A percentile compares a stretch with the other conserved stretches of the same genome.
Evolutionary conservation across 2,888 invertebrate genomes (phyloP).

Genomic region (Callyntrura guangdongensis): DNA sequence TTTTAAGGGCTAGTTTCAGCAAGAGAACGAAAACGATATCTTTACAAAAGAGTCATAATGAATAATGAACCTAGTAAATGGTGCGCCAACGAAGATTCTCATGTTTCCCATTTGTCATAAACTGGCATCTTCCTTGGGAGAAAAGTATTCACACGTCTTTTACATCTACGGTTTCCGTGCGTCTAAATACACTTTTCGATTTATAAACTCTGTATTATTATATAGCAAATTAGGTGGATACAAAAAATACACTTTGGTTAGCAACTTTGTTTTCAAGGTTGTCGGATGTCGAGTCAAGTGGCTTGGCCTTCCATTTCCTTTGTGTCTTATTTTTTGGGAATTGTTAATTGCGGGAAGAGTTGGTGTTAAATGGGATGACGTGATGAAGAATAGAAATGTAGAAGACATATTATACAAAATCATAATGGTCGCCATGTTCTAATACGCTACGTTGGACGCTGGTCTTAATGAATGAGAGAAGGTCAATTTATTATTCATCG

Average conservation of each 20-base stretch:
- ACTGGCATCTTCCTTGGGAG: too few relatives aligned
- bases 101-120: slow-evolving; percentile 47
- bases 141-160: too few relatives aligned
- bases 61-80: slow-evolving; percentile 51
- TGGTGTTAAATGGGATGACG: slow-evolving; percentile 59
- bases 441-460: not conserved
- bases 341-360: slow-evolving; percentile 68
- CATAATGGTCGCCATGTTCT: too few relatives aligned
- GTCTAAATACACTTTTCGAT: too few relatives aligned
- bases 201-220: too few relatives aligned
- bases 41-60: slow-evolving; percentile 62
- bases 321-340: slow-evolving; percentile 48
- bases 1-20: not conserved
- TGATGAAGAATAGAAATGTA: not conserved
- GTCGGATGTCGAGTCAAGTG: slow-evolving; percentile 75
- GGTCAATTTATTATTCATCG: not conserved
- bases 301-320: slow-evolving; percentile 75
- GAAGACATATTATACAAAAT: not conserved
- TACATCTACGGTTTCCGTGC: too few relatives aligned
- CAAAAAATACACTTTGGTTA: too few relatives aligned
- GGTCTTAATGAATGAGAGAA: slow-evolving; percentile 45
- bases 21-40: slow-evolving; percentile 50
- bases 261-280: slow-evolving; percentile 59
- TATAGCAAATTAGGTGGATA: too few relatives aligned
- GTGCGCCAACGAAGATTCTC: slow-evolving; percentile 61